Evolutionary conservation across 2,113 vertebrate genomes (phyloP).

Genomic region (Anas platyrhynchos): DNA sequence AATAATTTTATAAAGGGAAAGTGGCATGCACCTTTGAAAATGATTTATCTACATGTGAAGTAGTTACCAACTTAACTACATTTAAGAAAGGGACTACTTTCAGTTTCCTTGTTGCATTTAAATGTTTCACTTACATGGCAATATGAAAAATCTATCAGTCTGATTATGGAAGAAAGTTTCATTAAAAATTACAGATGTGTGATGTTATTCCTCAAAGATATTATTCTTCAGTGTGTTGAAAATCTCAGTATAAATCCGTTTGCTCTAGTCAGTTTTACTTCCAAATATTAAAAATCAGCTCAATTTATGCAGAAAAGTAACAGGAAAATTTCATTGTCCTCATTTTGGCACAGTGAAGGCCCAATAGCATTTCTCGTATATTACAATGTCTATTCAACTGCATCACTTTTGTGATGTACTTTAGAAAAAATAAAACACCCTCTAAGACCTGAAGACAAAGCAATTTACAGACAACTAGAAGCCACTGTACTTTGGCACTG

Average conservation of each 20-base stretch:
- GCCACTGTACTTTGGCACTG: slow-evolving; percentile 2
- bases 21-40: neutral
- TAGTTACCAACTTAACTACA: neutral
- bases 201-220: slow-evolving; percentile 1
- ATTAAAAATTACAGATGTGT: neutral
- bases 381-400: slow-evolving; percentile 46
- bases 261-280: neutral
- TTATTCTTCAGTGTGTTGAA: slow-evolving; percentile 26
- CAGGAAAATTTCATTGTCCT: slow-evolving; percentile 1
- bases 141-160: neutral
- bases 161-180: neutral
- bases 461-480: slow-evolving; percentile 59
- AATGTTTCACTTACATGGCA: neutral
- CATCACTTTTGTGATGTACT: slow-evolving; percentile 52
- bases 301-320: slow-evolving; percentile 36
- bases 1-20: neutral
- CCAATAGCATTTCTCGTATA: slow-evolving; percentile 20
- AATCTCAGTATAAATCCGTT: slow-evolving; percentile 38
- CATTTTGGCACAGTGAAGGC: slow-evolving; percentile 30
- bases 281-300: slow-evolving; percentile 37
- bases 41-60: neutral
- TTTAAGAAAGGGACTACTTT: neutral
- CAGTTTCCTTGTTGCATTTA: neutral
- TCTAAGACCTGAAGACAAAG: slow-evolving; percentile 44
- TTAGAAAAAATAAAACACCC: slow-evolving; percentile 62